A percentile compares a stretch with the other conserved stretches of the same genome.
phyloP scores from a whole-genome alignment of 2,797 vertebrate genomes.

The Sebastes jordani region DNA sequence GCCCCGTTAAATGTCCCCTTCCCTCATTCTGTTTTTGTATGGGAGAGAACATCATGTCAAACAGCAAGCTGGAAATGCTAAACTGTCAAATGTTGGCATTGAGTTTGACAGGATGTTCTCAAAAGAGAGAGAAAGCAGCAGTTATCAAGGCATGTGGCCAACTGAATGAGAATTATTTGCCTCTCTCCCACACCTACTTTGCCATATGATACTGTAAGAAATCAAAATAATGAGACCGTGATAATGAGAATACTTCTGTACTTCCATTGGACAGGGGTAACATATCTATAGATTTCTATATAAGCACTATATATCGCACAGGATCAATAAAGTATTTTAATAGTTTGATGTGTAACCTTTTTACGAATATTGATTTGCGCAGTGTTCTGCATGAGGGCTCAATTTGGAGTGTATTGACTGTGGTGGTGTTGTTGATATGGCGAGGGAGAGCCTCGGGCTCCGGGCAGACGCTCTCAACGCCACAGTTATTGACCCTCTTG shows the following conservation, averaged over 20 bases:
- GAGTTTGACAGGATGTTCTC: conserved; percentile 45
- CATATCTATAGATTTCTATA: conserved; percentile 69
- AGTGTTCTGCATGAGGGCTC: conserved; percentile 79
- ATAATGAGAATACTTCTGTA: conserved; percentile 37
- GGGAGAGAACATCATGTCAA: conserved; percentile 51
- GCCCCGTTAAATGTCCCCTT: conserved; percentile 17
- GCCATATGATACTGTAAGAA: conserved; percentile 33
- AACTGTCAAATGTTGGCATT: conserved; percentile 51
- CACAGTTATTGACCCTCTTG: conserved; percentile 82
- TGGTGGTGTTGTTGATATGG: conserved; percentile 82
- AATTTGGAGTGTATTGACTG: conserved; percentile 84
- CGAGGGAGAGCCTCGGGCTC: conserved; percentile 77
- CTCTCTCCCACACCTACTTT: conserved; percentile 38
- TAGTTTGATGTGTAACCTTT: conserved; percentile 88
- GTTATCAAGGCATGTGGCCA: conserved; percentile 44
- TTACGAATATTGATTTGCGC: conserved; percentile 84
- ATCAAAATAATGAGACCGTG: conserved; percentile 44
- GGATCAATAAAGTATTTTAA: conserved; percentile 85
- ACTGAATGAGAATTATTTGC: conserved; percentile 39
- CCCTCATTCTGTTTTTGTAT: conserved; percentile 37
- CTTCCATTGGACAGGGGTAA: conserved; percentile 51
- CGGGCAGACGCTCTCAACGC: conserved; percentile 75
- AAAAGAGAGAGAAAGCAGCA: conserved; percentile 23
- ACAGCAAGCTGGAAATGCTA: conserved; percentile 22
- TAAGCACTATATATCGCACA: conserved; percentile 64